Evolutionary conservation across 2,113 vertebrate genomes (phyloP).

Genomic region (Spheniscus mendiculus): DNA sequence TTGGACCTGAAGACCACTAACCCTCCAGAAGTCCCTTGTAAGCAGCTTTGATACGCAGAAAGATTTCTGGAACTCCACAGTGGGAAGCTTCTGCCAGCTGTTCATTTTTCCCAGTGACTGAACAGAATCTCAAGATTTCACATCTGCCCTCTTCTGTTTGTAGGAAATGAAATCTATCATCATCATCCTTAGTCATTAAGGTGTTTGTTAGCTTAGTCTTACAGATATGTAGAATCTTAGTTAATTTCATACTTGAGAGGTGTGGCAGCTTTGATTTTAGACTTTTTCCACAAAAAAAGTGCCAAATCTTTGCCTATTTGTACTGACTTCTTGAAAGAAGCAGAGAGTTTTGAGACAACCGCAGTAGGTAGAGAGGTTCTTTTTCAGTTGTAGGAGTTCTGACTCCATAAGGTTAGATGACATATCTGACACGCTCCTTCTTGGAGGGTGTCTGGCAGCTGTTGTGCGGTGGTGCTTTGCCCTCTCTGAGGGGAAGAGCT

Average conservation of each 20-base stretch:
- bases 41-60: neutral
- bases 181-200: neutral
- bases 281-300: neutral
- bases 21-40: neutral
- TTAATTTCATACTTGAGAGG: neutral
- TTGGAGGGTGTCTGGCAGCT: neutral
- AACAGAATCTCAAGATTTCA: neutral
- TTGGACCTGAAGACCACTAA: neutral
- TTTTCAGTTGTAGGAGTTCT: neutral
- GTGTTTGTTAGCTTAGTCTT: neutral
- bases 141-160: neutral
- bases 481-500: neutral
- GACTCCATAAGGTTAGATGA: neutral
- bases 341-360: neutral
- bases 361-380: neutral
- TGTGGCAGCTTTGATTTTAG: neutral
- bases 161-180: neutral
- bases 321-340: neutral
- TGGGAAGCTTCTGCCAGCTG: neutral
- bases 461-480: neutral
- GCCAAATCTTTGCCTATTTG: neutral
- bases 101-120: neutral
- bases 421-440: neutral
- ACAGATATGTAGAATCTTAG: neutral
- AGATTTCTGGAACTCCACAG: neutral